phyloP scores from a whole-genome alignment of 2,888 invertebrate species.

The Dolichopus griseipennis region DNA sequence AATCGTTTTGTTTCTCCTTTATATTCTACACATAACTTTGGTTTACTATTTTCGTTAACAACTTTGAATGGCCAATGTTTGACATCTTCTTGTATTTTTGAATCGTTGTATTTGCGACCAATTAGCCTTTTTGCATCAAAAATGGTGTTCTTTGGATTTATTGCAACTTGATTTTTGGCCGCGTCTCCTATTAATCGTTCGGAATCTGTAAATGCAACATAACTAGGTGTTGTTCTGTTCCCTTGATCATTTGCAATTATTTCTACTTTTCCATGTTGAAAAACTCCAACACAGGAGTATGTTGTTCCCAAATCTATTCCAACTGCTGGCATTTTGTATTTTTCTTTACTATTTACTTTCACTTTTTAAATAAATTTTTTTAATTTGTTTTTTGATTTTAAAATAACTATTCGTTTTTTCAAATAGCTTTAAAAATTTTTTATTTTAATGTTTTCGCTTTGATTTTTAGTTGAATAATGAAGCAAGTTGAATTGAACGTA shows the following conservation, averaged over 20 bases:
- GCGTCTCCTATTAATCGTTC: constrained; percentile 67
- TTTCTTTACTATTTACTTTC: constrained; percentile 26
- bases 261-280: constrained; percentile 73
- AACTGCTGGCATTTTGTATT: constrained; percentile 53
- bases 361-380: too few species aligned
- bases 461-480: too few species aligned
- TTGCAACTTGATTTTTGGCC: constrained; percentile 70
- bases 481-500: too few species aligned
- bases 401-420: neutral
- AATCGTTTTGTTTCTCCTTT: constrained; percentile 83
- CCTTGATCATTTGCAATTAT: constrained; percentile 78
- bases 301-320: constrained; percentile 83
- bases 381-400: too few species aligned
- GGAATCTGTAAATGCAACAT: constrained; percentile 74
- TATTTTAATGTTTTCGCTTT: too few species aligned
- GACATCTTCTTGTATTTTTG: constrained; percentile 82
- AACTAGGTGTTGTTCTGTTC: constrained; percentile 67
- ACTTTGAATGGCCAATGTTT: constrained; percentile 93
- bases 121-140: constrained; percentile 88
- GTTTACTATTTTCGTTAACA: constrained; percentile 67
- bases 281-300: constrained; percentile 76
- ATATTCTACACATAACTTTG: constrained; percentile 73
- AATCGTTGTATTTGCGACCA: constrained; percentile 80
- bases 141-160: constrained; percentile 79
- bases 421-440: too few species aligned